Evolutionary conservation across 2,888 invertebrate genomes (phyloP), one percentile per base, ranked within the genome.

Genomic region (Himalopsyche tibetana): DNA sequence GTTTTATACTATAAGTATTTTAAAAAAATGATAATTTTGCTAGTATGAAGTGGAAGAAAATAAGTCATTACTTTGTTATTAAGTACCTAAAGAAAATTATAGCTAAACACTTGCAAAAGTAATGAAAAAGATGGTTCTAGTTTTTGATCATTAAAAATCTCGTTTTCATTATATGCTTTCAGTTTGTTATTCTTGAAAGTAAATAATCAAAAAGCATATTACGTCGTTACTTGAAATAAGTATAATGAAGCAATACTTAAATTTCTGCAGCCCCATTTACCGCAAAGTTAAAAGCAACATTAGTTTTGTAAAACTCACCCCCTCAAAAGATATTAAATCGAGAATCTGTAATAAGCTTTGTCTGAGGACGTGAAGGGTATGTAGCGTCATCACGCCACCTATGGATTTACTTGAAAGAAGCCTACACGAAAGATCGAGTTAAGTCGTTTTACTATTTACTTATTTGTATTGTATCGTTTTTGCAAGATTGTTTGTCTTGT

Each of bases 231-330:
- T 5, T 6, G 56, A 19, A 56, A 56, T 56, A 19, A 63, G 63
- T 19, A 11, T 63, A 19, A 63, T 63, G 63, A 63, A 63, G 19
- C 63, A 63, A 63, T 63, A 6, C 63, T 19, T 4, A 63, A 63
- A 19, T 63, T 63, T 63, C 63, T 11, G 0, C 63, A 15, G 19
- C 19, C 19, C 63, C 19, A 63, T 63, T 63, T 19, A 19, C 63
- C 63, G 63, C 63, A 63, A 63, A 63, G 63, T 63, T 63, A 63
- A 63, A 63, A 63, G 63, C 63, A 63, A 63, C 63, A 63, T 63
- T 19, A 63, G 63, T 63, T 63, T 63, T 63, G 63, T 19, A 19
- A 63, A 63, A 63, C 63, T 63, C 4, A 63, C 63, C 63, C 63
- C 63, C 56, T 19, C 19, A 63, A 19, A 63, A 63, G 63, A 63